Base-by-base conservation (phyloP, 92 coral and sea anemone genomes). In the Siderastrea radians region DNA sequence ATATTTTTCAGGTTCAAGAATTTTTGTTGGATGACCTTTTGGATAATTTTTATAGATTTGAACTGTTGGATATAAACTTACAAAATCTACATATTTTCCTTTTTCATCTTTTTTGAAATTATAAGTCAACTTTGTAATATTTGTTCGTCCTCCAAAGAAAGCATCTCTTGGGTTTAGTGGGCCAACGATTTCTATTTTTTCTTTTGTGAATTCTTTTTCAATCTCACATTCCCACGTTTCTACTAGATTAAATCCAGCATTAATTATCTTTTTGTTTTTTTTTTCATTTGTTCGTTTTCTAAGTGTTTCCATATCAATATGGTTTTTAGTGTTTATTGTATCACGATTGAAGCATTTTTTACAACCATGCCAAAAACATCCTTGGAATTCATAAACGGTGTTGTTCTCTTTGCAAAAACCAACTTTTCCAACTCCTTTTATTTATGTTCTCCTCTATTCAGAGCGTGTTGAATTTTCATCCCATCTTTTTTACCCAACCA, bases 381-480 rank as follows among this genome's bases (percentile, higher is more conserved):
- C 66, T 2, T 61, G 66, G 15, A 14, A 61, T 61, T 61, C 66
- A 61, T 14, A 61, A 0, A 61, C 66, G 2, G 66, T 61, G 2
- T 55, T 55, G 2, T 2, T 13, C 15, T 61, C 66, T 61, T 61
- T 14, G 19, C 66, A 61, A 14, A 14, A 13, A 2, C 66, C 66
- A 2, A 61, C 66, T 61, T 26, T 26, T 26, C 38, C 38, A 26
- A 26, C 38, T 26, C 38, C 38, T 26, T 26, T 26, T 26, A 26
- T 26, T 26, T 26, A 13, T 61, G 4, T 61, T 61, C 26, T 12
- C 66, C 3, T 1, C 66, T 2, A 15, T 61, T 61, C 6, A 61
- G 26, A 14, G 94, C 92, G 54, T 89, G 93, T 51, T 77, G 64
- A 6, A 89, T 85, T 51, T 51, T 45, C 0, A 87, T 16, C 1